Percentiles rank a stretch among this genome's conserved stretches.
These are phyloP conservation scores for Anastrepha obliqua DNA, from an alignment of 1,140 invertebrate genomes.

Conservation along the genomic window DNA sequence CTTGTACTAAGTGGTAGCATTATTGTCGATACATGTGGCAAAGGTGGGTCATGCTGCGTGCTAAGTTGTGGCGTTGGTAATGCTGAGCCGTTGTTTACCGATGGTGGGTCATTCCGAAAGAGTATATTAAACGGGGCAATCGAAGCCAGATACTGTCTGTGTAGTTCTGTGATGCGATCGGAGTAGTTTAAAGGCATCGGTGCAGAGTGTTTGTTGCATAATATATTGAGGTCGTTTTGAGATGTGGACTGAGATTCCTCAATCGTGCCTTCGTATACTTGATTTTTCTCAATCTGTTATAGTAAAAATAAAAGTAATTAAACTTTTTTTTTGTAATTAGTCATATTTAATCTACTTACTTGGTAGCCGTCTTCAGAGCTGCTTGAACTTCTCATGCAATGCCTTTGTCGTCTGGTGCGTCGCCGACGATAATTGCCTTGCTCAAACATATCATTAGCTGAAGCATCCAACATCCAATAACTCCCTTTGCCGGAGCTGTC, in stretches of 20 bases:
- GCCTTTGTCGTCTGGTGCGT: constrained; percentile 76
- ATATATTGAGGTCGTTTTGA: constrained; percentile 64
- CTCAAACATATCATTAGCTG: constrained; percentile 92
- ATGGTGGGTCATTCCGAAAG: constrained; percentile 61
- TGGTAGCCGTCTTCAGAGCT: constrained; percentile 47
- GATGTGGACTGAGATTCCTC: constrained; percentile 57
- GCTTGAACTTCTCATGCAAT: constrained; percentile 41
- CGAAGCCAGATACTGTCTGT: constrained; percentile 70
- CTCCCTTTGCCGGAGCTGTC: constrained; percentile 83
- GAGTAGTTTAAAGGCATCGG: constrained; percentile 66
- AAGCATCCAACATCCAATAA: constrained; percentile 92
- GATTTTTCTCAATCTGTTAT: background rate
- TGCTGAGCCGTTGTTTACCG: background rate
- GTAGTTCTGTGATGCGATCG: constrained; percentile 71
- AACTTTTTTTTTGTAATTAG: background rate
- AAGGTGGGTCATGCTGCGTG: no score
- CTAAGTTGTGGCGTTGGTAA: background rate
- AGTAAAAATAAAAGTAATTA: background rate
- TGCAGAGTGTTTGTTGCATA: constrained; percentile 59
- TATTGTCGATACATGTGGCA: background rate
- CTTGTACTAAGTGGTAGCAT: background rate
- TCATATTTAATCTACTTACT: constrained; percentile 18
- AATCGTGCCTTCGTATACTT: constrained; percentile 28
- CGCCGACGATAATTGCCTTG: constrained; percentile 88
- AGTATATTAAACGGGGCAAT: constrained; percentile 71